These are phyloP conservation scores for Pteropus rufus DNA, from an alignment of 2,797 vertebrate genomes.

Conservation along the genomic window DNA sequence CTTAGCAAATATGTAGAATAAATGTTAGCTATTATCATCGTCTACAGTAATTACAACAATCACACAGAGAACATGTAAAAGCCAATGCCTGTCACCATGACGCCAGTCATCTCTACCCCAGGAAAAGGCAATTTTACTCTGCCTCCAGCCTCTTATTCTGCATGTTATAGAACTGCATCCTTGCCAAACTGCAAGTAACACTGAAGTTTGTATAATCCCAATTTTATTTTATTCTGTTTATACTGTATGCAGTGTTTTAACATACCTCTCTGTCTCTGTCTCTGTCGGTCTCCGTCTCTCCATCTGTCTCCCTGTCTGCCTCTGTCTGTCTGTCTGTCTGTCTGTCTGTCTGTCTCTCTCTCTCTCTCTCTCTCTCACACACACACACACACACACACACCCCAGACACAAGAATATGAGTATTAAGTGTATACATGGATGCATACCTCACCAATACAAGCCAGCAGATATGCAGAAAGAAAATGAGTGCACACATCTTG, in stretches of 20 bases:
- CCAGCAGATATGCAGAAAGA: background rate
- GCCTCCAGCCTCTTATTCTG: background rate
- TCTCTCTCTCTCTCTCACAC: too few species aligned
- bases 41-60: background rate
- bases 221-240: slow-evolving; percentile 3
- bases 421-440: background rate
- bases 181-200: background rate
- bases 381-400: background rate
- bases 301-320: background rate
- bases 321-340: background rate
- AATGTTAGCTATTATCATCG: background rate
- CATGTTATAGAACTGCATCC: background rate
- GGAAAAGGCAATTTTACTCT: background rate
- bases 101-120: background rate
- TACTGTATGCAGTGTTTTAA: background rate
- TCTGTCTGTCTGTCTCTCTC: background rate
- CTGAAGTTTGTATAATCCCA: background rate
- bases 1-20: background rate
- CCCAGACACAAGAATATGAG: background rate
- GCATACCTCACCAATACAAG: background rate
- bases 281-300: background rate
- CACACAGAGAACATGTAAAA: background rate
- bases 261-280: background rate
- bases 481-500: background rate
- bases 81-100: background rate